Evolutionary conservation across 2,113 vertebrate species (phyloP).

Genomic region (Solea senegalensis): DNA sequence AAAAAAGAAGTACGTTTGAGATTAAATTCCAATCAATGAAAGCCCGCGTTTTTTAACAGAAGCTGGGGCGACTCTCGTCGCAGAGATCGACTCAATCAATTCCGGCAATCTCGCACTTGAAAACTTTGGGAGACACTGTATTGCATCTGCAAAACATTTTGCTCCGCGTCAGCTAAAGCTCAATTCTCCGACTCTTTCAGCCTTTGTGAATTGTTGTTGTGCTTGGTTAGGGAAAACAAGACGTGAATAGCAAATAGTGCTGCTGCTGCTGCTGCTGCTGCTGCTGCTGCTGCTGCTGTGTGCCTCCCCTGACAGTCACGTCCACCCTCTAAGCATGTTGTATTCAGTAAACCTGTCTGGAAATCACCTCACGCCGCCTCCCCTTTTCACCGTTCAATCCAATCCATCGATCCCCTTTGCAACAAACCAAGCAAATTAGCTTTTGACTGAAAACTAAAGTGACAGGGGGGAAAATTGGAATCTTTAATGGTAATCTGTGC

Average conservation of each 20-base stretch:
- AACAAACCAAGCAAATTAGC: conserved; percentile 71
- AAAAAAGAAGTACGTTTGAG: too few species aligned
- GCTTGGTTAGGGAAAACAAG: conserved; percentile 36
- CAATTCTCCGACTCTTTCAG: conserved; percentile 30
- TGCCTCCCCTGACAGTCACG: conserved; percentile 16
- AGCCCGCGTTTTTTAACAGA: not conserved
- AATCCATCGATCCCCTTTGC: conserved; percentile 70
- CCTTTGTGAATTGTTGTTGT: conserved; percentile 38
- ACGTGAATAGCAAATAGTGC: conserved; percentile 37
- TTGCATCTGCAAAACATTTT: conserved; percentile 58
- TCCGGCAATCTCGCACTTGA: conserved; percentile 35
- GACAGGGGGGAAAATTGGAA: conserved; percentile 72
- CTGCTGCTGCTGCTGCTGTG: not conserved
- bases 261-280: not conserved
- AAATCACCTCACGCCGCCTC: conserved; percentile 3
- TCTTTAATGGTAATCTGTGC: conserved; percentile 68
- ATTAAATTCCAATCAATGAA: not conserved
- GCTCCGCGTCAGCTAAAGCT: conserved; percentile 46
- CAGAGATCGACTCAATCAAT: conserved; percentile 42
- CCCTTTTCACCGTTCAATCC: conserved; percentile 45
- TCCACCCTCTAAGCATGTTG: conserved; percentile 9
- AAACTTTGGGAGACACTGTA: conserved; percentile 53
- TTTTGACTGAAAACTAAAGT: conserved; percentile 74
- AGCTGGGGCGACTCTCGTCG: not conserved
- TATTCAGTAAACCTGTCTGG: conserved; percentile 48